Evolutionary conservation across 1,140 invertebrate species (phyloP), one percentile per base, ranked within the genome.

Genomic region (Rhagoletis pomonella): DNA sequence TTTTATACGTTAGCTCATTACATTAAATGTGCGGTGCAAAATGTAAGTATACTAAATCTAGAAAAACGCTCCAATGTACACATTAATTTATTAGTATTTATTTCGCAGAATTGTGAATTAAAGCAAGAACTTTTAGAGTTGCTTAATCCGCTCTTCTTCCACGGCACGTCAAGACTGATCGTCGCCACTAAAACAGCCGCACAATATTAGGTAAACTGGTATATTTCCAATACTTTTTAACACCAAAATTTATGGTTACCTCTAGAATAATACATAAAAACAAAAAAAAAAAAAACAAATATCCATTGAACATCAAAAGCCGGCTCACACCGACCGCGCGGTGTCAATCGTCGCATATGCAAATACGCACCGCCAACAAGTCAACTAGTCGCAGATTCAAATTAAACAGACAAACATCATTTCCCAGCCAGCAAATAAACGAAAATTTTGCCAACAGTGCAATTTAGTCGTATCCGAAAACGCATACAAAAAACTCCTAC

Each of bases 301-400:
- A n/a, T 47, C 55, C 47, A 58, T 10, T 55, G 73, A 81, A 81
- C 47, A 81, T 81, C 73, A 81, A 81, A 81, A 81, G 44, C 73
- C 12, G 47, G 47, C 47, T 55, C 19, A 50, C 9, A 29, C 47
- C 47, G 44, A 55, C 73, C 47, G 73, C 7, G n/a, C n/a, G 44
- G 44, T 55, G 39, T 5, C 44, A 19, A 81, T 9, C 73, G 47
- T 17, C 73, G 17, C 73, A 1, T 81, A 81, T 81, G 47, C 73
- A 81, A 58, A 81, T 81, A 81, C 44, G 73, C 47, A 81, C 44
- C 47, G 73, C n/a, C n/a, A 81, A 81, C 50, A 81, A 81, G 73
- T 81, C 17, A 81, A 50, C 47, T 81, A 6, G 47, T 55, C 73
- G 73, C 73, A 5, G 14, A 81, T n/a, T 42, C 73, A 81, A 55